Base-by-base conservation (phyloP, 1,140 invertebrate genomes). In the Papilio glaucus region DNA sequence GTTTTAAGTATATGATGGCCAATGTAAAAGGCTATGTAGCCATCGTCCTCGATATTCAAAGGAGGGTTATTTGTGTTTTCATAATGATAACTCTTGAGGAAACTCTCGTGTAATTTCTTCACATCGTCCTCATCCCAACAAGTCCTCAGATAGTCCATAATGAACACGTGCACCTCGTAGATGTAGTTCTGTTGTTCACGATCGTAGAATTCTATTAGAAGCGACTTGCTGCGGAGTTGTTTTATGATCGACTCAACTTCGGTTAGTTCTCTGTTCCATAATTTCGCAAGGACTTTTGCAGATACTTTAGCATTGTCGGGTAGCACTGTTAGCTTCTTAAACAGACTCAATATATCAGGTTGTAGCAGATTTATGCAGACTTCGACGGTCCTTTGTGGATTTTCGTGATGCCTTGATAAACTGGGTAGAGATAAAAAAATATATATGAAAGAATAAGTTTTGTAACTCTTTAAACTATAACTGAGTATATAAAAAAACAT, bases 21-120 rank as follows among this genome's bases (percentile, higher is more conserved):
- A 6, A 93, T 84, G 72, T 90, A 91, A 21, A 84, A 90, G 0
- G 91, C 89, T 77, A 93, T 91, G 67, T 93, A 93, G 0, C 88
- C 87, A 76, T 93, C 89, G 53, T 93, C 89, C 0, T 83, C 75
- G 26, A 93, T 89, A 45, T 91, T 86, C 6, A 87, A 70, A 0
- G 91, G 85, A 1, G 77, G 70, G 29, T 78, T 78, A 33, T 79
- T 78, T 0, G 65, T 41, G 33, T 72, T 78, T 38, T 80, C 77
- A 75, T 91, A 91, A 15, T 84, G 69, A 62, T 93, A 93, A 41
- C 81, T 91, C 29, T 84, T 91, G 0, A 93, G 69, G 7, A 93
- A 86, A n/a, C 87, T 84, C 1, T 69, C 70, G 53, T 93, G 88
- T 29, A 88, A 65, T 72, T 83, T 91, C 39, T 82, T 87, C 7